These are phyloP conservation scores for Aythya baeri DNA, from an alignment of 2,113 vertebrate genomes.

Conservation along the genomic window DNA sequence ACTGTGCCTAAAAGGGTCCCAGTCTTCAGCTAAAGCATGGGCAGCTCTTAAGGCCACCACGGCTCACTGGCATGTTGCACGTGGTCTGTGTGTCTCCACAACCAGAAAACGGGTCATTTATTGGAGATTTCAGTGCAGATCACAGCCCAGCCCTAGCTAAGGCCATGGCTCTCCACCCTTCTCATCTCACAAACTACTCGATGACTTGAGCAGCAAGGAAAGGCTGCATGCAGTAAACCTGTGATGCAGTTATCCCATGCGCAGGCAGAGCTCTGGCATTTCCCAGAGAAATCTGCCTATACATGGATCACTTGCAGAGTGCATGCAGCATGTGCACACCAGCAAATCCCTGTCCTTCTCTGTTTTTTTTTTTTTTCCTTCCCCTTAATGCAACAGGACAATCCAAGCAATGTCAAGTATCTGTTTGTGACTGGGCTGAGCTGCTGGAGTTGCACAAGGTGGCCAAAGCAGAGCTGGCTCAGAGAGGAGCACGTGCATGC, in stretches of 20 bases:
- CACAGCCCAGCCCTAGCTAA: neutral
- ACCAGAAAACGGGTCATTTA: neutral
- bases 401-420: neutral
- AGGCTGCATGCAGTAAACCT: neutral
- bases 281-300: neutral
- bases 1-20: neutral
- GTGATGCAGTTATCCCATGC: neutral
- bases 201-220: neutral
- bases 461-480: neutral
- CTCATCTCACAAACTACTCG: neutral
- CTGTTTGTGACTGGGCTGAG: neutral
- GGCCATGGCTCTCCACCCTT: neutral
- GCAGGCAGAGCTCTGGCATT: neutral
- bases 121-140: neutral
- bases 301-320: neutral
- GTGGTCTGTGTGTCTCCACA: neutral
- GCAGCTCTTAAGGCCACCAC: neutral
- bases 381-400: neutral
- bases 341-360: neutral
- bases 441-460: neutral
- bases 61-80: neutral
- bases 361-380: neutral
- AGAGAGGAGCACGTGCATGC: rapidly evolving
- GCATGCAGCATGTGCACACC: rapidly evolving
- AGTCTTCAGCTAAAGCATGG: neutral